Base-by-base conservation (phyloP, 23 tunicate species). In the Halocynthia aurantium region DNA sequence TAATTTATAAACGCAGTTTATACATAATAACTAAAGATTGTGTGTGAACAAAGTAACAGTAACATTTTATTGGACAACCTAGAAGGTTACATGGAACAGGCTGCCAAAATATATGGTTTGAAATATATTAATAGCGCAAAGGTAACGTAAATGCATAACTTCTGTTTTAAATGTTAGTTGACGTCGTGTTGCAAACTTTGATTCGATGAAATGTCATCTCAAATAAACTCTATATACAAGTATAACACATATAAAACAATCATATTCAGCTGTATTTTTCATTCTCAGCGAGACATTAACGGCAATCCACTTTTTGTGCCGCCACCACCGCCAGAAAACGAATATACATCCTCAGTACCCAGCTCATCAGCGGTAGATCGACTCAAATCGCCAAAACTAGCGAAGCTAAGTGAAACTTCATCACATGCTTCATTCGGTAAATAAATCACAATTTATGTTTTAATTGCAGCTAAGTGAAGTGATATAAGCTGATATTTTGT, bases 251-350 rank as follows among this genome's bases (percentile, higher is more conserved):
- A 1, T n/a, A 18, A n/a, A n/a, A 60, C 18, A 4, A 31, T 31
- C 44, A 31, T 31, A 4, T 31, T 31, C 4, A 31, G 1, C 44
- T 1, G 4, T 31, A 31, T 31, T 31, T 31, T 19, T 67, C 31
- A 54, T 52, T 56, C 20, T 9, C 57, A 90, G 97, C 88, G 97
- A 49, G 97, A 90, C 62, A 17, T 44, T 7, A 40, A 81, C 44
- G 97, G 97, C 51, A 90, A 90, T 62, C 97, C 97, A 10, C 54
- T 77, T 50, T 90, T 90, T 69, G 83, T 85, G 63, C 86, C 97
- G 53, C 97, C 97, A 22, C 89, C 97, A 18, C 97, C 97, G 8
- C 97, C 96, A 58, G 75, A 67, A 5, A 83, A 81, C 31, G 97
- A 90, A 7, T 31, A 31, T 31, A 31, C 44, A 31, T 31, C 49